phyloP scores from a whole-genome alignment of 2,113 vertebrate genomes.

The Glareola pratincola region DNA sequence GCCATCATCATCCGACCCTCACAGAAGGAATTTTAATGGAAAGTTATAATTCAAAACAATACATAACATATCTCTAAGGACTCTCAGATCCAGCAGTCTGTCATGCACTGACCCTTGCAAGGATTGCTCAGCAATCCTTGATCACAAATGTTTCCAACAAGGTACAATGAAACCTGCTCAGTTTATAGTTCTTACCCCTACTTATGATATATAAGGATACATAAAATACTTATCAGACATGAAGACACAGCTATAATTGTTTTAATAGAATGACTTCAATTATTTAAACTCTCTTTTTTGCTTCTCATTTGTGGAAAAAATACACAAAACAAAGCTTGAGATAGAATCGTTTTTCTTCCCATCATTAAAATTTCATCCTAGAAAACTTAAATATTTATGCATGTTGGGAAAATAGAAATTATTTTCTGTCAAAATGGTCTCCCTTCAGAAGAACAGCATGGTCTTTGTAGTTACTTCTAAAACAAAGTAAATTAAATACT shows the following conservation, averaged over 20 bases:
- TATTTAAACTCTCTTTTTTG: background rate
- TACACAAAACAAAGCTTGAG: background rate
- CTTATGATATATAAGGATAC: fast-evolving
- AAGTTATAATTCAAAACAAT: background rate
- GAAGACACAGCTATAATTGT: background rate
- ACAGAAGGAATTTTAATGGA: background rate
- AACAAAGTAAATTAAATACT: background rate
- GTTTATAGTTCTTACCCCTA: background rate
- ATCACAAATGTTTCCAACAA: background rate
- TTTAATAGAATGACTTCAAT: background rate
- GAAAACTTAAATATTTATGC: constrained; percentile 24
- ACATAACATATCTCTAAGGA: background rate
- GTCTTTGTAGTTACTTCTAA: background rate
- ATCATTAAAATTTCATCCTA: background rate
- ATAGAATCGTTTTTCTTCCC: background rate
- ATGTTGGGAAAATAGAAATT: background rate
- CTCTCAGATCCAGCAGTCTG: background rate
- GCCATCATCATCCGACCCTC: background rate
- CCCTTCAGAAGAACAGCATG: background rate
- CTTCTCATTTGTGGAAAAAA: background rate
- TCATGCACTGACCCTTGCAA: background rate
- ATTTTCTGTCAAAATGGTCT: background rate
- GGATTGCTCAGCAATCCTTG: background rate
- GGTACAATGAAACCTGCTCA: background rate
- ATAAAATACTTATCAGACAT: fast-evolving